Conservation (phyloP, 2,888 invertebrate species). For the Eristalinus aeneus region DNA sequence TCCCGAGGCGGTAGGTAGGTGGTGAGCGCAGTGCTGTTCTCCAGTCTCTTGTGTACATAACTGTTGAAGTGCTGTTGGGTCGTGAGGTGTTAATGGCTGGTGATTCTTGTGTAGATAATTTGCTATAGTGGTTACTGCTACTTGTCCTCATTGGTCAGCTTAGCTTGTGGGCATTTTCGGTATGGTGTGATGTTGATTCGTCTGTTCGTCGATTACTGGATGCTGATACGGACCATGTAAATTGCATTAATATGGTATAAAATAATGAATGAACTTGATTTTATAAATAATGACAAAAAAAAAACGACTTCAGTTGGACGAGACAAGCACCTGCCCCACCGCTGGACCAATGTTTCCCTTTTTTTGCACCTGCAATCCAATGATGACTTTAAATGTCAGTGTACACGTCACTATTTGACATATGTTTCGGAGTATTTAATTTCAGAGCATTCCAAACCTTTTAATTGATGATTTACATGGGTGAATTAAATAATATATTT, state of each 20-base stretch:
- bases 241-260: constrained; percentile 32
- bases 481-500: neutral
- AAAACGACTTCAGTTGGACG: neutral
- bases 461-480: neutral
- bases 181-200: constrained; percentile 2
- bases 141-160: constrained; percentile 58
- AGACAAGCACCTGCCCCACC: neutral
- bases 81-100: neutral
- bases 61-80: constrained; percentile 50
- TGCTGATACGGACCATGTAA: neutral
- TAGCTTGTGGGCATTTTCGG: constrained; percentile 32
- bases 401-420: constrained; percentile 31
- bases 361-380: neutral
- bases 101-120: constrained; percentile 33
- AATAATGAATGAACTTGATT: neutral
- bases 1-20: constrained; percentile 93
- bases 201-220: constrained; percentile 23
- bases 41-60: constrained; percentile 88
- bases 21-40: constrained; percentile 92
- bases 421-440: neutral
- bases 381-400: neutral
- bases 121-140: constrained; percentile 37
- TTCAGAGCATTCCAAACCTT: neutral
- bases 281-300: neutral
- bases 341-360: neutral